These are phyloP conservation scores for Pelmatolapia mariae DNA, from an alignment of 2,113 vertebrate genomes.

Conservation along the genomic window DNA sequence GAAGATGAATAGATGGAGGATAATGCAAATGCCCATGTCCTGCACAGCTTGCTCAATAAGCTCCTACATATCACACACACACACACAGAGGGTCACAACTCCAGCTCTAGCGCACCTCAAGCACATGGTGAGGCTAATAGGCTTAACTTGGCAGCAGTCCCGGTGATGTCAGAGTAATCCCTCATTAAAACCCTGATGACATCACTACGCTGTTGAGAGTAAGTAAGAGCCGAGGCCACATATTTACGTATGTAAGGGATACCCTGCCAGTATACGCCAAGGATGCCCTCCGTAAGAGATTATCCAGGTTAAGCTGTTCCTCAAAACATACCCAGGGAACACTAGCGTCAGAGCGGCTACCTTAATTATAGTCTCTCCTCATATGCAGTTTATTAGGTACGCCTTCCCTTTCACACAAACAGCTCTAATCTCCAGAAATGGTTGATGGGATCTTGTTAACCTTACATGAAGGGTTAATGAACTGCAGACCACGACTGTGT, in stretches of 20 bases:
- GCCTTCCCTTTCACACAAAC: background rate
- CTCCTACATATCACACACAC: slow-evolving; percentile 7
- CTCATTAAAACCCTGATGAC: slow-evolving; percentile 62
- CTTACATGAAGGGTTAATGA: background rate
- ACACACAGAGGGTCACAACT: background rate
- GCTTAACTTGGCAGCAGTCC: slow-evolving; percentile 58
- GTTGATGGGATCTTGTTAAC: background rate
- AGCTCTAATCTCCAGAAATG: background rate
- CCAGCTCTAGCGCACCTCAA: slow-evolving; percentile 5
- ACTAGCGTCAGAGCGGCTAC: background rate
- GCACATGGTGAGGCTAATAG: slow-evolving; percentile 60
- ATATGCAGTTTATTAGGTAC: background rate
- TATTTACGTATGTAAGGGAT: slow-evolving; percentile 22
- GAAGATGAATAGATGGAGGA: background rate
- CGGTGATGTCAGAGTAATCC: slow-evolving; percentile 68
- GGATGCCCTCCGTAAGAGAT: slow-evolving; percentile 14
- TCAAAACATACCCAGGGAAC: background rate
- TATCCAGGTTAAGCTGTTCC: slow-evolving; percentile 54
- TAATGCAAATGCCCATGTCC: background rate
- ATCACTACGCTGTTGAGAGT: slow-evolving; percentile 34
- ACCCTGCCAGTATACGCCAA: background rate
- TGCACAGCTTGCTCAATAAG: background rate
- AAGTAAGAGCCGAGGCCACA: slow-evolving; percentile 5
- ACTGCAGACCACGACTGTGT: background rate
- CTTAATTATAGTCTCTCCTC: background rate